These are phyloP conservation scores for Echinometra lucunter DNA, from an alignment of 53 echinoderm and acorn worm genomes.

Conservation along the genomic window DNA sequence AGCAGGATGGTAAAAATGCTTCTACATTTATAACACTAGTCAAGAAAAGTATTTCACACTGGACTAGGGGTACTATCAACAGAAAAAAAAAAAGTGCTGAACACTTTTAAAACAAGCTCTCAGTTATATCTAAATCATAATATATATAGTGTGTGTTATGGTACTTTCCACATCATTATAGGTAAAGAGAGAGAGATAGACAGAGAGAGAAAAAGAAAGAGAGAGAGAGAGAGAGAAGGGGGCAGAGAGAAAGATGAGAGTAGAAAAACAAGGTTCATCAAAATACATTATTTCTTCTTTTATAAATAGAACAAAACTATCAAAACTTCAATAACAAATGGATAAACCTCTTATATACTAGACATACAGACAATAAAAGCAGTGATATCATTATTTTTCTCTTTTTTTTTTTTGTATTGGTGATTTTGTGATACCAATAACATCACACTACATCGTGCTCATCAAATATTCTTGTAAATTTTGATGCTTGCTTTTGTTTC, in stretches of 20 bases:
- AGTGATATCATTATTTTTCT: slow-evolving; percentile 21
- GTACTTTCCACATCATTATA: background rate
- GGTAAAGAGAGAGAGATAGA: background rate
- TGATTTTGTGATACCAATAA: background rate
- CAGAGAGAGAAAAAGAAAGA: background rate
- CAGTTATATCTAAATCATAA: background rate
- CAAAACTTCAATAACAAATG: background rate
- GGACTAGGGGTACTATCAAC: background rate
- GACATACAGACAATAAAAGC: slow-evolving; percentile 25
- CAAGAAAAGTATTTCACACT: background rate
- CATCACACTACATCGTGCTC: background rate
- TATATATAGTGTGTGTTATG: background rate
- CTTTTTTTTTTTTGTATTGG: slow-evolving; percentile 10
- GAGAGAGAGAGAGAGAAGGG: background rate
- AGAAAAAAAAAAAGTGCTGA: too few species aligned
- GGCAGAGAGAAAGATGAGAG: background rate
- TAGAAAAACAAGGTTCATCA: too few species aligned
- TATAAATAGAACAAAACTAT: slow-evolving; percentile 29
- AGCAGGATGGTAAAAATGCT: background rate
- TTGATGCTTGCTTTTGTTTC: background rate
- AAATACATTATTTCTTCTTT: background rate
- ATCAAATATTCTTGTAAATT: background rate
- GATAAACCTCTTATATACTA: slow-evolving; percentile 28
- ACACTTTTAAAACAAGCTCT: background rate
- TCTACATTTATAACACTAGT: background rate